Evolutionary conservation across 92 coral and sea anemone genomes (phyloP), one percentile per base, ranked within the genome.

Genomic region (Phymanthus crucifer): DNA sequence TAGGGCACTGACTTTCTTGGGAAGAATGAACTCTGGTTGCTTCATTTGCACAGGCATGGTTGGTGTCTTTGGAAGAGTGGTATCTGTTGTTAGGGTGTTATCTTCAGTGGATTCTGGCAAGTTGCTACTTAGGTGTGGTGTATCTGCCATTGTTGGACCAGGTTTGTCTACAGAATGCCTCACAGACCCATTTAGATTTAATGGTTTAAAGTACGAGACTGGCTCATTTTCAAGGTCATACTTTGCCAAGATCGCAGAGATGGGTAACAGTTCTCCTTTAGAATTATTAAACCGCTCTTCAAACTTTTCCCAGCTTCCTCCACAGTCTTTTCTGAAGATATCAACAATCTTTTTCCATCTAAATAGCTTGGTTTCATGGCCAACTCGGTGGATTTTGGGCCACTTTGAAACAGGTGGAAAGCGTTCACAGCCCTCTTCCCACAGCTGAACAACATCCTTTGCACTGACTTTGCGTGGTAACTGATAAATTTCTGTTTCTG

Each of bases 331-430:
- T 65, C 99, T 93, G 79, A 96, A 96, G 74, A 96, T 96, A 71
- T 96, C 99, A 18, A 90, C 97, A 69, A 91, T 93, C 85, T 96
- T 96, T 86, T 96, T 96, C 99, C 99, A 96, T 18, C 99, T 85
- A 77, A 94, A 93, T 10, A 96, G 91, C 75, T 96, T 96, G 26
- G 99, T 96, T 72, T 93, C 99, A 36, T 96, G 99, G 56, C 99
- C 99, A 61, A 96, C 94, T 70, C 90, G 94, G 69, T 96, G 99
- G 61, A 91, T 88, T 84, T 94, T 94, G 16, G 97, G 94, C 99
- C 99, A 96, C 79, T 88, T 92, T 61, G 87, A 86, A 24, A 96
- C 97, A 2, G 99, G 93, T 23, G 98, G 98, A 32, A 96, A 96
- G 66, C 81, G 66, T 57, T 96, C 99, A 75, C 97, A 93, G 40